A percentile compares a stretch with the other conserved stretches of the same genome.
These are phyloP conservation scores for Leucoma salicis DNA, from an alignment of 2,888 invertebrate species.

Conservation along the genomic window DNA sequence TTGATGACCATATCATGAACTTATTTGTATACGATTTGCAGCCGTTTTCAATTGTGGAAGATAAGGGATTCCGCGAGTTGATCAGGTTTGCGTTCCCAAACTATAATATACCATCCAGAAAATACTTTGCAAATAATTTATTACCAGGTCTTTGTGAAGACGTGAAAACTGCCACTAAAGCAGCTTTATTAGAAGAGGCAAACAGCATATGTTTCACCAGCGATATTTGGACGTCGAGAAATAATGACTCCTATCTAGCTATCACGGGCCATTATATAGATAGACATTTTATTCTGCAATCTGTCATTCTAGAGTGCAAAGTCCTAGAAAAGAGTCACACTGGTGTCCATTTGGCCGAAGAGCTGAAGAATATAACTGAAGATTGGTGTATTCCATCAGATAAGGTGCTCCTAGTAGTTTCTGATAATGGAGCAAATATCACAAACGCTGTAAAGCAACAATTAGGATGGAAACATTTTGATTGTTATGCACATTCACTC, in stretches of 20 bases:
- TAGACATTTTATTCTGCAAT: background rate
- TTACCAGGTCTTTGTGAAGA: constrained; percentile 9
- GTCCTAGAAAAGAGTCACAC: background rate
- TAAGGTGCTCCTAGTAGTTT: constrained; percentile 4
- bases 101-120: constrained; percentile 21
- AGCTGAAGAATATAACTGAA: background rate
- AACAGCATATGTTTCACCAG: background rate
- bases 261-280: background rate
- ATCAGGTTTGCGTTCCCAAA: constrained; percentile 18
- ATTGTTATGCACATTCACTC: constrained; percentile 23
- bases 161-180: too few relatives aligned
- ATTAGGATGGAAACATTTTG: constrained; percentile 27
- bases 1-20: constrained; percentile 21
- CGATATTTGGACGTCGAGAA: background rate
- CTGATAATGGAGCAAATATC: constrained; percentile 24
- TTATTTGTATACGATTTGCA: constrained; percentile 23
- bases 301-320: background rate
- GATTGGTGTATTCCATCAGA: background rate
- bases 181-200: background rate
- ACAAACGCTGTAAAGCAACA: constrained; percentile 4
- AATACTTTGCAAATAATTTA: constrained; percentile 27
- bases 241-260: constrained; percentile 3
- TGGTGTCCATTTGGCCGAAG: background rate
- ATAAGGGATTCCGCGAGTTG: constrained; percentile 19
- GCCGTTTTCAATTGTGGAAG: constrained; percentile 23